These are phyloP conservation scores for Epinephelus cyanopodus DNA, from an alignment of 2,113 vertebrate species.

Conservation along the genomic window DNA sequence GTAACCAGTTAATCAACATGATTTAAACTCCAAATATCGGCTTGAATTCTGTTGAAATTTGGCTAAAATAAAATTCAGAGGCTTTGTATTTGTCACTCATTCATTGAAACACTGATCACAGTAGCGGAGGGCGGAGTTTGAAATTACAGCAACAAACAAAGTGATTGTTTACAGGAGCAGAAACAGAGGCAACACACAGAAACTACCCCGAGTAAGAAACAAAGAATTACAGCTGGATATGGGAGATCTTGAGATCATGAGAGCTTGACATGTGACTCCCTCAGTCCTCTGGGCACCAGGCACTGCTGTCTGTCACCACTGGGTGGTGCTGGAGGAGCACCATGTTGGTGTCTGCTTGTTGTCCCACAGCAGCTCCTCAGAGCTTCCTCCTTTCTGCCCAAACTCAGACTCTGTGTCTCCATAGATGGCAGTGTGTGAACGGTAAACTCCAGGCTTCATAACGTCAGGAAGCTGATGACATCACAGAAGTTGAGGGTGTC, in stretches of 20 bases:
- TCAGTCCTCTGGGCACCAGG: not conserved
- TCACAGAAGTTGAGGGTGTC: not conserved
- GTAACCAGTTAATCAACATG: not conserved
- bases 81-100: not conserved
- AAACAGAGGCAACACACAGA: not conserved
- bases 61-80: not conserved
- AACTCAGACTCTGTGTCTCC: not conserved
- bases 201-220: not conserved
- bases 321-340: no score
- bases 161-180: not conserved
- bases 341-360: no score
- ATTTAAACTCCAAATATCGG: not conserved
- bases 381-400: not conserved
- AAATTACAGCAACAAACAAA: not conserved
- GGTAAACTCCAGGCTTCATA: not conserved
- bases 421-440: not conserved
- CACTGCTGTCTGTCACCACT: not conserved
- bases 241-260: not conserved
- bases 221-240: not conserved
- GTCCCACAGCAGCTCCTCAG: not conserved
- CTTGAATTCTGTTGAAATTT: not conserved
- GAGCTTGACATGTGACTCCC: not conserved
- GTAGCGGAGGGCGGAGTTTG: not conserved
- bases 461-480: not conserved
- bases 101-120: not conserved